Evolutionary conservation across 2,797 vertebrate species (phyloP).

Genomic region (Centroberyx gerrardi): DNA sequence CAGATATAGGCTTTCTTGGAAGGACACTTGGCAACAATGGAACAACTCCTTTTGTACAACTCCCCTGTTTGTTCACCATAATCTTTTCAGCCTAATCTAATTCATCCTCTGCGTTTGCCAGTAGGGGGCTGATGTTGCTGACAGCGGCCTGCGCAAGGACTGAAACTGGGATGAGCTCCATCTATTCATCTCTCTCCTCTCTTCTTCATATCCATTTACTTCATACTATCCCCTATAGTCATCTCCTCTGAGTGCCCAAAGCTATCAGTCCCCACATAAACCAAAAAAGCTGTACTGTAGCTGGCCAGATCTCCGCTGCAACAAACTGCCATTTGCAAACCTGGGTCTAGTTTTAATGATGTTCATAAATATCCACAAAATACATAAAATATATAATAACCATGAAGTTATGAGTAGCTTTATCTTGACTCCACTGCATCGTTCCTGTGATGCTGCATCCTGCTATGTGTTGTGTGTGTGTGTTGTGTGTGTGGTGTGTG

Average conservation of each 20-base stretch:
- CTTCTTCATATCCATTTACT: neutral
- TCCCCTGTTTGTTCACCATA: neutral
- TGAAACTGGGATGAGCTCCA: neutral
- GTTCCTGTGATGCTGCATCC: neutral
- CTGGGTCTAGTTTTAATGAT: neutral
- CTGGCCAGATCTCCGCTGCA: neutral
- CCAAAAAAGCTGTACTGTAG: neutral
- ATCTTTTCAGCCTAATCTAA: neutral
- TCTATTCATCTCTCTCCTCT: neutral
- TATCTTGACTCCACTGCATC: neutral
- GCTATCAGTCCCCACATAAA: neutral
- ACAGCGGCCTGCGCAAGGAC: neutral
- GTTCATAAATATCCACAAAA: neutral
- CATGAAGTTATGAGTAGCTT: neutral
- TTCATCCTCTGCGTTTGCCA: neutral
- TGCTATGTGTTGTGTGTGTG: neutral
- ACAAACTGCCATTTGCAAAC: neutral
- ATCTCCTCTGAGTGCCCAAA: neutral
- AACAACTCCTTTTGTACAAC: neutral
- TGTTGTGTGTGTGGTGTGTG: constrained; percentile 17
- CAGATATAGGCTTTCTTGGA: neutral
- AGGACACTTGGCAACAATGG: neutral
- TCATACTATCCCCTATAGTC: neutral
- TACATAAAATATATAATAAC: neutral
- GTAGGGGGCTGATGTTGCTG: neutral